Percentiles rank a stretch among this genome's conserved stretches.
Evolutionary conservation across 1,140 invertebrate species (phyloP).

Genomic region (Arctopsyche grandis): DNA sequence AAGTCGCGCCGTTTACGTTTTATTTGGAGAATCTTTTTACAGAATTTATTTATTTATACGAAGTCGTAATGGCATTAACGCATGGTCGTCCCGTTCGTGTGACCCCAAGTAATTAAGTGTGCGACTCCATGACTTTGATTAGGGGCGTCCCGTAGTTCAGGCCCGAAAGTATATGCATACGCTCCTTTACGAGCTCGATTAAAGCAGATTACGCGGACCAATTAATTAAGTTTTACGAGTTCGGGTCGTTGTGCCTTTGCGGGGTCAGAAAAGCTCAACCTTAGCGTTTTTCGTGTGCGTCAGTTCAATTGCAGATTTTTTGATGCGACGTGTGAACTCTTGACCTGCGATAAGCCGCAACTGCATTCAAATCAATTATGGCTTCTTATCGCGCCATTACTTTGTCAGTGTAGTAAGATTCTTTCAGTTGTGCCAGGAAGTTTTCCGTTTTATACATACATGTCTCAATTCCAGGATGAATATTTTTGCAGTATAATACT

Average conservation of each 20-base stretch:
- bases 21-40: background rate
- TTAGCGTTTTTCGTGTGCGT: background rate
- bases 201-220: slow-evolving; percentile 13
- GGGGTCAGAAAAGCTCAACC: background rate
- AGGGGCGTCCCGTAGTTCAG: background rate
- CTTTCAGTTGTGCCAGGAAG: too few species aligned
- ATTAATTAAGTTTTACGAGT: slow-evolving; percentile 1
- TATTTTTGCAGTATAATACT: too few species aligned
- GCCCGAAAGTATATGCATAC: background rate
- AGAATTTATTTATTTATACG: background rate
- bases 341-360: background rate
- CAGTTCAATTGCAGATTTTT: background rate
- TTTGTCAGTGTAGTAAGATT: too few species aligned
- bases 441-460: too few species aligned
- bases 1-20: background rate
- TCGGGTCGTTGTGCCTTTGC: background rate
- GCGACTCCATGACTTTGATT: background rate
- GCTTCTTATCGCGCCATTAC: too few species aligned
- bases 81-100: background rate
- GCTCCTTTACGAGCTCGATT: slow-evolving; percentile 3
- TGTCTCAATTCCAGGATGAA: too few species aligned
- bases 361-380: too few species aligned
- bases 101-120: background rate
- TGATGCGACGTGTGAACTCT: background rate
- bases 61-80: background rate